Base-by-base conservation (phyloP, 1,140 invertebrate genomes). In the Hypothenemus hampei region DNA sequence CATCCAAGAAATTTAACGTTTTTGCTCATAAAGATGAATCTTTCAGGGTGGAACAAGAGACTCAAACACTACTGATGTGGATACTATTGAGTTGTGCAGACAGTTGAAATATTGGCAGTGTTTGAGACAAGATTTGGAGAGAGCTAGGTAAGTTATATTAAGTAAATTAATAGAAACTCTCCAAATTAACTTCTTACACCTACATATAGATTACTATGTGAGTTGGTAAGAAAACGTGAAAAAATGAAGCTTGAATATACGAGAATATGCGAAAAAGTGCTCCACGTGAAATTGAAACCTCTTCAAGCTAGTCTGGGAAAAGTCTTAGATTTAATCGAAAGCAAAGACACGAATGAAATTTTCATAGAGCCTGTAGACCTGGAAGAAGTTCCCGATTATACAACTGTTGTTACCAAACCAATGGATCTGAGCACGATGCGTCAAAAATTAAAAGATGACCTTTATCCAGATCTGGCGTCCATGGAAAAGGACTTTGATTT, bases 391-490 rank as follows among this genome's bases (percentile, higher is more conserved):
- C 89, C 91, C 36, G 93, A 97, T 73, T 98, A 97, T 73, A 80
- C 86, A 39, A 85, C 91, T 11, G 87, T 97, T 46, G 93, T 98
- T 0, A 86, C 91, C 49, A 77, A 91, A 59, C 95, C 96, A 0
- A 98, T 98, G 93, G 95, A 98, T 72, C 79, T 98, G 29, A 88
- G 89, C 36, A 97, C 93, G 0, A 98, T 98, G 89, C 65, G 79
- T 48, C 65, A 75, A 37, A 94, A 93, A 75, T 75, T 94, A 10
- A 82, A 89, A 41, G 72, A 78, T 23, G 85, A 88, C 54, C 73
- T 82, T 45, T 98, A 97, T 72, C 73, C 76, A 4, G 84, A 79
- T 18, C 75, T 98, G 29, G 82, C 86, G 46, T 80, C 85, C 13
- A 85, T 98, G 65, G 87, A 94, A 68, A 73, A 73, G 1, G 96